Conservation (phyloP, 2,113 vertebrate species). For the Pao palembangensis region DNA sequence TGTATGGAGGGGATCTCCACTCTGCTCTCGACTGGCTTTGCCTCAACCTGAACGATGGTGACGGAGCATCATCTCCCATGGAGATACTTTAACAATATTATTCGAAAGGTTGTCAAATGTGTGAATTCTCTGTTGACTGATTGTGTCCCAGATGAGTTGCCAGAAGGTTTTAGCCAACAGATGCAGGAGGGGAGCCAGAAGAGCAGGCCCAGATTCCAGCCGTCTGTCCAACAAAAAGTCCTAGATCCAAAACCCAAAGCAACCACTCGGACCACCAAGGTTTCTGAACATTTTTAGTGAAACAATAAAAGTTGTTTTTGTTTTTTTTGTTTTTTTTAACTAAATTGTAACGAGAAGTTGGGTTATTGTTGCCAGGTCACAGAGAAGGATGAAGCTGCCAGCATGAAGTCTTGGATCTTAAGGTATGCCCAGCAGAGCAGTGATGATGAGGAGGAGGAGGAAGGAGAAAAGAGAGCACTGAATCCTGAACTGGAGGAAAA, state of each 20-base stretch:
- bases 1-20: slow-evolving; percentile 93
- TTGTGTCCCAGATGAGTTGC: slow-evolving; percentile 81
- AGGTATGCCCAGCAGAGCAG: slow-evolving; percentile 85
- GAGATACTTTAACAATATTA: neutral
- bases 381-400: slow-evolving; percentile 73
- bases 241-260: slow-evolving; percentile 37
- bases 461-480: slow-evolving; percentile 43
- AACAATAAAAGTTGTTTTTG: too few relatives aligned
- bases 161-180: slow-evolving; percentile 94
- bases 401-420: slow-evolving; percentile 94
- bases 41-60: slow-evolving; percentile 93
- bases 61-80: slow-evolving; percentile 3
- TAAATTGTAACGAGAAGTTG: neutral
- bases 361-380: slow-evolving; percentile 36
- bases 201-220: slow-evolving; percentile 81
- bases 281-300: slow-evolving; percentile 41
- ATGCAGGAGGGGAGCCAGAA: slow-evolving; percentile 88
- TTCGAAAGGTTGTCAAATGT: neutral
- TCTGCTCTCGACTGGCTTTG: slow-evolving; percentile 98
- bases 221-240: slow-evolving; percentile 55
- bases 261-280: slow-evolving; percentile 70
- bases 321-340: too few relatives aligned
- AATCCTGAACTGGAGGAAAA: slow-evolving; percentile 78
- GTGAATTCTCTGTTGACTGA: neutral
- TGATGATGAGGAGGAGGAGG: slow-evolving; percentile 76